These are phyloP conservation scores for Cecidostiba fungosa DNA, from an alignment of 2,888 invertebrate species.

Conservation along the genomic window DNA sequence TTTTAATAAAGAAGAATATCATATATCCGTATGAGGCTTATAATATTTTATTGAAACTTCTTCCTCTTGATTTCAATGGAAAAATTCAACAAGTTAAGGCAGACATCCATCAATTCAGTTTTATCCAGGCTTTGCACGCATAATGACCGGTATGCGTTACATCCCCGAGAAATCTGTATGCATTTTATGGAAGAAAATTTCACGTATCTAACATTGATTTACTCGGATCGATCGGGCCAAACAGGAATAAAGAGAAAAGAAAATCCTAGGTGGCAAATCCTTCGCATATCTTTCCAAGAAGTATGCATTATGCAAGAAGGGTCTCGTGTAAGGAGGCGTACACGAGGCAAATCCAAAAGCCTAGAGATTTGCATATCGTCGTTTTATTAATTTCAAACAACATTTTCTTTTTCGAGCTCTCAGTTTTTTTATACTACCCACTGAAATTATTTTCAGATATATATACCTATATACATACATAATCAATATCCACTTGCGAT, in stretches of 20 bases:
- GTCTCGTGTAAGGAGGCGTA: conserved; percentile 43
- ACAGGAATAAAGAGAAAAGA: conserved; percentile 3
- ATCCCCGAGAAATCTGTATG: not conserved
- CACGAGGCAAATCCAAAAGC: conserved; percentile 63
- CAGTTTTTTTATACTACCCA: no score
- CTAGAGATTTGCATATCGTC: conserved; percentile 72
- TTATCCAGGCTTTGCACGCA: not conserved
- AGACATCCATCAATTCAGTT: not conserved
- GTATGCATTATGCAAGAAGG: conserved; percentile 56
- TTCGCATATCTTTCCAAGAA: conserved; percentile 21
- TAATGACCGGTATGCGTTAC: not conserved
- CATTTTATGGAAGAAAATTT: conserved; percentile 9
- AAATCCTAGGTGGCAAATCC: conserved; percentile 15
- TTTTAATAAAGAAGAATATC: not conserved
- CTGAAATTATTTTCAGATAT: no score
- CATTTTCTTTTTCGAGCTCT: conserved; percentile 25
- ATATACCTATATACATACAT: no score
- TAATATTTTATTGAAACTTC: not conserved
- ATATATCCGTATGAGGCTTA: not conserved
- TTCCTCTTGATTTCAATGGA: not conserved
- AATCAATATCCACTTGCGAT: no score
- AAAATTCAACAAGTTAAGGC: not conserved
- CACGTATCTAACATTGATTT: conserved; percentile 48
- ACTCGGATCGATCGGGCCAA: conserved; percentile 26
- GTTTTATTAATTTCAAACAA: conserved; percentile 73